Base-by-base conservation (phyloP, 2,888 invertebrate species). In the Lasioglossum calceatum region DNA sequence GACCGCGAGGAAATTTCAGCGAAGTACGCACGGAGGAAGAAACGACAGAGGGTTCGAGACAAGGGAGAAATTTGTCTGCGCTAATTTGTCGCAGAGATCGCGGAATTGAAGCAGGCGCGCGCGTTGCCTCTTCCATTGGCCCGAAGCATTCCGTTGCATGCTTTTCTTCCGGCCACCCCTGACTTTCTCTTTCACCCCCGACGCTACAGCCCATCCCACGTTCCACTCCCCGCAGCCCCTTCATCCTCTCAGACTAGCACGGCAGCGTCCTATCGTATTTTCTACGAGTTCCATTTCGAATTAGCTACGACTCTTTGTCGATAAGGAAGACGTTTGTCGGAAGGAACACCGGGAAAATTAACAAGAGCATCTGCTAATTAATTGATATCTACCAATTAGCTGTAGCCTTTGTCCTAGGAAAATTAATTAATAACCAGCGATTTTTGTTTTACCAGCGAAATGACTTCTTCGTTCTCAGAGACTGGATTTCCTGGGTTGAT, bases 31-130 rank as follows among this genome's bases (percentile, higher is more conserved):
- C 61, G 75, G 78, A 79, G 79, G 81, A 87, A 79, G 85, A 82
- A 75, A 81, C 76, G 84, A 67, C 78, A 81, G 87, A 82, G 91
- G 85, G 84, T 82, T 88, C 81, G 81, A 88, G 85, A 86, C 91
- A 88, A 88, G 90, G 92, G 93, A 87, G 91, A 93, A 94, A 93
- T 93, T 94, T 93, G 93, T 93, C 93, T 88, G 91, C 85, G 92
- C 91, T 94, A 93, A 94, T 94, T 94, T 93, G 92, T 93, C 92
- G 92, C 92, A 90, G 90, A 92, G 92, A 92, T 94, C 92, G 91
- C 88, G 87, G 87, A 92, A 94, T 93, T 93, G 93, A 93, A 93
- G 92, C 88, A 85, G 93, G 92, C 93, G 32, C 32, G 32, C 93
- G 90, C 87, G 90, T 86, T 88, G 92, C 92, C 90, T 91, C 91